Conservation (phyloP, 2,888 invertebrate species). For the Parnassius orleans region DNA sequence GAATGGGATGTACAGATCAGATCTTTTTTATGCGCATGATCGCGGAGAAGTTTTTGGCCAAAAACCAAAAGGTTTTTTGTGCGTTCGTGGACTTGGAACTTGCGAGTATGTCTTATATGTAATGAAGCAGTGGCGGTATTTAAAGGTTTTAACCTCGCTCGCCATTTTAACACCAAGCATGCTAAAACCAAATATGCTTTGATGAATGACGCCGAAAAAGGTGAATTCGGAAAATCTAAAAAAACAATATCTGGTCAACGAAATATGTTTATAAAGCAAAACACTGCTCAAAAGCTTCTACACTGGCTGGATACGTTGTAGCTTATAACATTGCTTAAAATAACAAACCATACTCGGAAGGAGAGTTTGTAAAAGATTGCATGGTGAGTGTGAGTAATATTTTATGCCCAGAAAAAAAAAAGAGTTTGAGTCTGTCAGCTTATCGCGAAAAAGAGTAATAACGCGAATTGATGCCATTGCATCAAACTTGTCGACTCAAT, state of each 20-base stretch:
- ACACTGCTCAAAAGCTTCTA: slow-evolving; percentile 7
- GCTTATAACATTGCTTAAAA: slow-evolving; percentile 22
- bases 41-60: no score
- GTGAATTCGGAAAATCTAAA: no score
- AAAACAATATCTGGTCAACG: no score
- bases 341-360: slow-evolving; percentile 21
- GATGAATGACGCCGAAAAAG: no score
- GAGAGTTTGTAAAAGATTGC: slow-evolving; percentile 28
- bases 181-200: no score
- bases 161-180: no score
- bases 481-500: slow-evolving; percentile 28
- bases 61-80: no score
- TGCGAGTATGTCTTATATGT: slow-evolving; percentile 12
- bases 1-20: no score
- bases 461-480: slow-evolving; percentile 26
- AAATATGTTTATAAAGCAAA: slow-evolving; percentile 24
- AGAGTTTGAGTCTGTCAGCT: slow-evolving; percentile 25
- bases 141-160: slow-evolving; percentile 20
- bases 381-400: slow-evolving; percentile 26
- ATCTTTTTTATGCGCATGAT: no score
- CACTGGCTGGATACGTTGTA: slow-evolving; percentile 19
- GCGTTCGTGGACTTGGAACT: no score
- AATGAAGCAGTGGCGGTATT: slow-evolving; percentile 21
- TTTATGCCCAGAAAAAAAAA: slow-evolving; percentile 27
- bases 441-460: slow-evolving; percentile 28